phyloP scores from a whole-genome alignment of 2,888 invertebrate species.

The Spatulosminthurus flaviceps region DNA sequence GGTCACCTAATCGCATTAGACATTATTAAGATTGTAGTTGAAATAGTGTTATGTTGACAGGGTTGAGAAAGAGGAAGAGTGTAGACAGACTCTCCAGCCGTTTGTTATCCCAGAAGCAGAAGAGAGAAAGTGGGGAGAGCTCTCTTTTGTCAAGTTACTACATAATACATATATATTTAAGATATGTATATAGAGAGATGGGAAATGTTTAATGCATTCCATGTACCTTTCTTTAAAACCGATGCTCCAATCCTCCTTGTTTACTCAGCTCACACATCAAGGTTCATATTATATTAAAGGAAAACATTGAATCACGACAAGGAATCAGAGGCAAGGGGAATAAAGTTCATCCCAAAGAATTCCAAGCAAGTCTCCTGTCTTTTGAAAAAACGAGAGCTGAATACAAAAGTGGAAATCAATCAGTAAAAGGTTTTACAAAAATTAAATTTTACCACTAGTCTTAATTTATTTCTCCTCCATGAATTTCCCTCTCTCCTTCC shows the following conservation, averaged over 20 bases:
- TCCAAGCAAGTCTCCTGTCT: neutral
- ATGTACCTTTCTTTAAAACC: no score
- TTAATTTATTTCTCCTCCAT: neutral
- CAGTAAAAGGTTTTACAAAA: constrained; percentile 1
- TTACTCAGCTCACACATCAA: neutral
- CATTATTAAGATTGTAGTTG: constrained; percentile 24
- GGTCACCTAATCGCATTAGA: constrained; percentile 34
- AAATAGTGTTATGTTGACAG: no score
- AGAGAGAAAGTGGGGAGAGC: no score
- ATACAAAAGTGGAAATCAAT: constrained; percentile 7
- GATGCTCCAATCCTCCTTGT: neutral
- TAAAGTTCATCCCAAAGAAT: neutral
- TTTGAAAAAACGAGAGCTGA: neutral
- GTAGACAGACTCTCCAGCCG: neutral
- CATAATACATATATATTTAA: no score
- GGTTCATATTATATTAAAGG: constrained; percentile 10
- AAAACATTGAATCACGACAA: neutral
- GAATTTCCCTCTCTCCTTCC: constrained; percentile 30
- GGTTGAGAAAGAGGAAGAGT: neutral
- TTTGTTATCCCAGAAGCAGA: neutral
- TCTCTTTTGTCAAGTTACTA: no score
- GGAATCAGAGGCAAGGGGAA: neutral
- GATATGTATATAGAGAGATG: no score
- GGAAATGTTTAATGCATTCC: no score
- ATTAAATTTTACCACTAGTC: neutral